phyloP scores from a whole-genome alignment of 1,140 invertebrate species.

The Drosophila obscura region DNA sequence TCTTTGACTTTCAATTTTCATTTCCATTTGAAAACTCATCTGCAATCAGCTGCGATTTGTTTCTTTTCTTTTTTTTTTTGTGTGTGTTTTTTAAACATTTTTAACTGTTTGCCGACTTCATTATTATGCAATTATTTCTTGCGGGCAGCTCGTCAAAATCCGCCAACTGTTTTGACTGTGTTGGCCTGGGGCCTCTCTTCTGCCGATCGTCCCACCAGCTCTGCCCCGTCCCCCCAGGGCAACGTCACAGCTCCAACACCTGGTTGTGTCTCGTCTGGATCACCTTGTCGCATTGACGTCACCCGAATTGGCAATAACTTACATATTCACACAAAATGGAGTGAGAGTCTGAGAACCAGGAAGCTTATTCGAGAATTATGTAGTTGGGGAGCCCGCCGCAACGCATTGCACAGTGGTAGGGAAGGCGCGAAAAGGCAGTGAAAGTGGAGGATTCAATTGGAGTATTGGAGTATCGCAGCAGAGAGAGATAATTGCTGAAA shows the following conservation, averaged over 20 bases:
- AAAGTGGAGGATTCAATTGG: too few relatives aligned
- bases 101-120: constrained; percentile 22
- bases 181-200: constrained; percentile 5
- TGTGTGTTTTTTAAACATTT: neutral
- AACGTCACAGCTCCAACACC: constrained; percentile 23
- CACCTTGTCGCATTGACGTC: constrained; percentile 48
- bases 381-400: constrained; percentile 1
- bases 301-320: constrained; percentile 23
- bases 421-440: neutral
- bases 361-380: constrained; percentile 56
- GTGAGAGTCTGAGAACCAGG: constrained; percentile 55
- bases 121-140: constrained; percentile 46
- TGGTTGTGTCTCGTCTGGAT: constrained; percentile 18
- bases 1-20: constrained; percentile 70
- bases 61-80: constrained; percentile 7
- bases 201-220: constrained; percentile 37
- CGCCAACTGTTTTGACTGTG: constrained; percentile 2
- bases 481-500: too few relatives aligned
- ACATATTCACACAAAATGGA: constrained; percentile 14
- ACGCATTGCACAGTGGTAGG: constrained; percentile 36
- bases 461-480: too few relatives aligned
- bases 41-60: constrained; percentile 29
- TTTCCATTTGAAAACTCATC: constrained; percentile 64
- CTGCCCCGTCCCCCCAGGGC: neutral
- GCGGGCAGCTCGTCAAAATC: constrained; percentile 27